Percentiles rank a stretch among this genome's conserved stretches.
These are phyloP conservation scores for Lophochroa leadbeateri DNA, from an alignment of 2,113 vertebrate genomes.

Conservation along the genomic window DNA sequence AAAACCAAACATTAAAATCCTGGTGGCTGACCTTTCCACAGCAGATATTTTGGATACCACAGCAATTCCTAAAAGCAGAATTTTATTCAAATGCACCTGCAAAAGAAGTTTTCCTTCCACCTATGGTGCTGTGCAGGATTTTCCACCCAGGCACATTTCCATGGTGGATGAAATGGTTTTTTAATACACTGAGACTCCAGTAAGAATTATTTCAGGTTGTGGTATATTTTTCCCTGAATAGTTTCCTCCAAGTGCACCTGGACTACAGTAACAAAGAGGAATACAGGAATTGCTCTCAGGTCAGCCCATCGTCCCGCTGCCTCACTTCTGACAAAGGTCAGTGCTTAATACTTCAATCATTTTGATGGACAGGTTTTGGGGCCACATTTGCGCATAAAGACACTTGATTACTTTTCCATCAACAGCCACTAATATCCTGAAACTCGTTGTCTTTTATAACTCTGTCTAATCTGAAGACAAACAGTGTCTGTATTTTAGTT, in stretches of 20 bases:
- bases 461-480: not conserved
- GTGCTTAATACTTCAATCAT: not conserved
- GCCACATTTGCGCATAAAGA: not conserved
- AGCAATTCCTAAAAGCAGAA: not conserved
- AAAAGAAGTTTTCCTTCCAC: not conserved
- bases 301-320: not conserved
- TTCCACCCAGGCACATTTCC: constrained; percentile 4
- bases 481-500: not conserved
- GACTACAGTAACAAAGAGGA: not conserved
- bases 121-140: not conserved
- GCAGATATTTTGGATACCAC: not conserved
- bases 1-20: not conserved
- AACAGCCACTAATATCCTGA: not conserved
- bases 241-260: not conserved
- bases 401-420: not conserved
- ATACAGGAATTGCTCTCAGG: not conserved
- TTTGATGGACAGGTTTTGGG: not conserved
- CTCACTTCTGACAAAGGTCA: not conserved
- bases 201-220: not conserved
- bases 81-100: not conserved
- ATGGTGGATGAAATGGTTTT: not conserved
- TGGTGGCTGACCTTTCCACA: not conserved
- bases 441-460: not conserved
- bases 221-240: not conserved
- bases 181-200: not conserved